Evolutionary conservation across 2,113 vertebrate genomes (phyloP), one percentile per base, ranked within the genome.

Genomic region (Melanerpes formicivorus): DNA sequence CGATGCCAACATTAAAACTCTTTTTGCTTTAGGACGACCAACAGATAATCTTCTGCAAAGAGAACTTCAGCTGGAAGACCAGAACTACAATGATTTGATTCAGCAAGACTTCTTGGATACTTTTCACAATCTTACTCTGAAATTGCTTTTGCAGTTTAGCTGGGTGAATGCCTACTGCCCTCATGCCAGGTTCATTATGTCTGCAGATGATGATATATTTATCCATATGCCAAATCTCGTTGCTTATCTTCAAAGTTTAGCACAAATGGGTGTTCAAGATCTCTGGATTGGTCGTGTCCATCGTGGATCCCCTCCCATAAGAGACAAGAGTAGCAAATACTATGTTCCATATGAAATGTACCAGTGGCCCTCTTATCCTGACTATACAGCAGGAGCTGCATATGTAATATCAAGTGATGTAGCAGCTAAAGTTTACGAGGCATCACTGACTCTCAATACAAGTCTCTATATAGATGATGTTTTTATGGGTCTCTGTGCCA

Each of bases 401-500:
- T 99, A 99, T 11, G 98, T 99, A 44, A 96, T 99, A 86, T 99
- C 99, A 9, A 89, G 82, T 14, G 98, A 99, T 6, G 99, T 99
- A 59, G 98, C 98, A 4, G 96, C 97, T 79, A 99, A 99, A 97
- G 98, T 99, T 69, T 98, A 99, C n/a, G 95, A 96, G 63, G 98
- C 98, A 6, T 98, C 98, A 7, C 88, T 97, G 95, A 97, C 97
- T 19, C 97, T 99, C 26, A 99, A 99, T 84, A 97, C 98, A 17
- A 99, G 98, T 48, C 95, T 99, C 63, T 98, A 99, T 91, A 99
- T 99, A 37, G 99, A 99, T 5, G 99, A 99, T 50, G 99, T 99
- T 94, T 99, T 99, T 96, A 99, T 99, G 99, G 99, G 99, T 66
- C 98, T 99, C 70, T 99, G 99, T 96, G 99, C 98, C 96, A 98